Evolutionary conservation across 2,113 vertebrate genomes (phyloP).

Genomic region (Pterophyllum scalare): DNA sequence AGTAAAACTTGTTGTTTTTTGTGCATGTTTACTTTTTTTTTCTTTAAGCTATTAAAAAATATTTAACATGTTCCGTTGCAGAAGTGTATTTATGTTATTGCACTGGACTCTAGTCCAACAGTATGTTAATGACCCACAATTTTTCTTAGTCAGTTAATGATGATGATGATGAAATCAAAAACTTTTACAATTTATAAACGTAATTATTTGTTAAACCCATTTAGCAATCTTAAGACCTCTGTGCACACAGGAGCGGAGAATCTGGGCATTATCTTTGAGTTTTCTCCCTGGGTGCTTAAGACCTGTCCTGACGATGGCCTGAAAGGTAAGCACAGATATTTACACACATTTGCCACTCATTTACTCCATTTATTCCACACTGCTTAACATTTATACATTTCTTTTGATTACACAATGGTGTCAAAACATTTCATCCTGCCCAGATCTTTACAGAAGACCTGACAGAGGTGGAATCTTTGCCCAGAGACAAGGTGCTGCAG

Average conservation of each 20-base stretch:
- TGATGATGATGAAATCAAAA: background rate
- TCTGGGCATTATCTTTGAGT: slow-evolving; percentile 93
- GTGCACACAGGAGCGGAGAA: slow-evolving; percentile 89
- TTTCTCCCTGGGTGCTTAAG: slow-evolving; percentile 96
- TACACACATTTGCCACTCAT: background rate
- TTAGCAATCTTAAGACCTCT: background rate
- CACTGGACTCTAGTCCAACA: background rate
- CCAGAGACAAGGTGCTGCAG: slow-evolving; percentile 88
- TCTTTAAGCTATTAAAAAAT: too few relatives aligned
- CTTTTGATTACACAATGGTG: background rate
- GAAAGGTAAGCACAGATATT: slow-evolving; percentile 83
- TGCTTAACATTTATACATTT: background rate
- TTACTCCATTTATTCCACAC: background rate
- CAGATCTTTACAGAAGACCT: slow-evolving; percentile 99
- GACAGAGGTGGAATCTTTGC: slow-evolving; percentile 92
- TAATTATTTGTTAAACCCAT: background rate
- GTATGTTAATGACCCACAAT: background rate
- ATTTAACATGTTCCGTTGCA: background rate
- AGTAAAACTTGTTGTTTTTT: background rate
- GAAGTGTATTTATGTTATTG: background rate
- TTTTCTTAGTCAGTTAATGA: background rate
- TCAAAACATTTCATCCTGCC: background rate
- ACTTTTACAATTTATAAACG: background rate
- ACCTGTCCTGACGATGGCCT: slow-evolving; percentile 94
- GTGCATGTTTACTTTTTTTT: too few relatives aligned